phyloP scores from a whole-genome alignment of 1,140 invertebrate species.

The Adelges cooleyi region DNA sequence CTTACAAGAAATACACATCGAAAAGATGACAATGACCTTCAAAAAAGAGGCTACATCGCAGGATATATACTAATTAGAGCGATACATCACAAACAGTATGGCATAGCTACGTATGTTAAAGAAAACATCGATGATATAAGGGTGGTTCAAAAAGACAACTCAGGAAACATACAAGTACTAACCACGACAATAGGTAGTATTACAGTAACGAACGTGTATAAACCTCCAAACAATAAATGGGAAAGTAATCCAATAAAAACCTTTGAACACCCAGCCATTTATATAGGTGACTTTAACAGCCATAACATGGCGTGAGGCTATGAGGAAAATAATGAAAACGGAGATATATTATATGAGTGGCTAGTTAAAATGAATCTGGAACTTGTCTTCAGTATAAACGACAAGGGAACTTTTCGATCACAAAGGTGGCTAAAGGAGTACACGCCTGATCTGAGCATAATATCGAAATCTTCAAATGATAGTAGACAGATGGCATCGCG shows the following conservation, averaged over 20 bases:
- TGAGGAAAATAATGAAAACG: constrained; percentile 11
- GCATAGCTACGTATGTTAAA: neutral
- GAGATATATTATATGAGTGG: neutral
- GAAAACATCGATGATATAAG: constrained; percentile 28
- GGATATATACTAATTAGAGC: neutral
- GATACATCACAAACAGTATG: constrained; percentile 17
- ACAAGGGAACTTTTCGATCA: neutral
- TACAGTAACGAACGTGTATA: constrained; percentile 21
- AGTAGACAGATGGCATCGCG: neutral
- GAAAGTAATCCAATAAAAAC: neutral
- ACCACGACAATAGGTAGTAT: constrained; percentile 2
- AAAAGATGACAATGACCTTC: neutral
- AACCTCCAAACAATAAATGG: constrained; percentile 8
- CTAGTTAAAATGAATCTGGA: neutral
- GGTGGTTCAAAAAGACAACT: constrained; percentile 34
- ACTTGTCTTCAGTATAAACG: neutral
- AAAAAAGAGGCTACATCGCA: neutral
- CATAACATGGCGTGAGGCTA: constrained; percentile 11
- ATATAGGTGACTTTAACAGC: constrained; percentile 27
- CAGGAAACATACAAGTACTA: constrained; percentile 3
- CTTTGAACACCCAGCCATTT: constrained; percentile 24
- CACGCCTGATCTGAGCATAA: neutral
- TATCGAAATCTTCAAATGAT: neutral
- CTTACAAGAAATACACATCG: neutral
- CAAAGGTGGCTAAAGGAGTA: neutral